Evolutionary conservation across 2,113 vertebrate species (phyloP), one percentile per base, ranked within the genome.

Genomic region (Cnemophilus loriae): DNA sequence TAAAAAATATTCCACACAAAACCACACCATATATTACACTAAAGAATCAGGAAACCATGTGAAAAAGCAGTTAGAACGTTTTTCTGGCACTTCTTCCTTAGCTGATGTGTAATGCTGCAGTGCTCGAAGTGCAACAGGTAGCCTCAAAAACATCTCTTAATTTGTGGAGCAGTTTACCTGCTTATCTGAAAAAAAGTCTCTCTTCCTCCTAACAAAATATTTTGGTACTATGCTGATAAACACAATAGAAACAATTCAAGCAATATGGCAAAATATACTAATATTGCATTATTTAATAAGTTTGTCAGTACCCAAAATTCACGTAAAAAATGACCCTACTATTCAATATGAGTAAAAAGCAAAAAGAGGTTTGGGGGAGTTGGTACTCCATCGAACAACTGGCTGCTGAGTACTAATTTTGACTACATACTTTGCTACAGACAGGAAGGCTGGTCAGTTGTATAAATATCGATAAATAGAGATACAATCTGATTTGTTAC

Each of bases 21-120:
- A 17, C 27, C 67, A 77, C 55, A 80, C 9, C 18, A 24, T 18
- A 30, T 4, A 41, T 71, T 67, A 37, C 21, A 61, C 21, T 70
- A 47, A 83, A 81, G 47, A 5, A 35, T 49, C 30, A 86, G 56
- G 59, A 96, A 91, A 60, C 3, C 27, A 44, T 1, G 26, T 35
- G 63, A 67, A 86, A 91, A 80, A 59, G 11, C 30, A 80, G 19
- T 77, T 44, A 49, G 16, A 78, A 74, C 9, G 23, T 26, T 86
- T 39, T 80, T 6, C 35, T 87, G 85, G 55, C 33, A 56, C 46
- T 79, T 44, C 19, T 67, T 37, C 28, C 32, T 81, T 46, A 81
- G 10, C 7, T 0, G 0, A 32, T 5, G 6, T 28, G 15, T 6
- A 70, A 60, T 13, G 7, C 20, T 87, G 57, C 32, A 77, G 39